Conservation (phyloP, 30 jellyfish, hydroid and myxozoan species). For the Hydra vulgaris region DNA sequence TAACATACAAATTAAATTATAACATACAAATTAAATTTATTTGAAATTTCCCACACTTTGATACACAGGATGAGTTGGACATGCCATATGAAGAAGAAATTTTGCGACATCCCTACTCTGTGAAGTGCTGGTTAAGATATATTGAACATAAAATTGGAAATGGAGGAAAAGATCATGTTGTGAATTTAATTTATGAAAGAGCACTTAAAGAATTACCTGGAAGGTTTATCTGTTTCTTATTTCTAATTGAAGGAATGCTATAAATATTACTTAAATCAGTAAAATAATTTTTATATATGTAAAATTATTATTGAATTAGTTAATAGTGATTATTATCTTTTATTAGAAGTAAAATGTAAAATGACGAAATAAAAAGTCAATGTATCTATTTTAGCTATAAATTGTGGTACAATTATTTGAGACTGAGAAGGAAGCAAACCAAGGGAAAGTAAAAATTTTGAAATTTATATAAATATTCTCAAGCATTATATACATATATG, state of each 20-base stretch:
- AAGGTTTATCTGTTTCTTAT: no score
- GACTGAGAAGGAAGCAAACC: constrained; percentile 63
- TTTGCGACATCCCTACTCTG: constrained; percentile 87
- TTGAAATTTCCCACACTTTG: no score
- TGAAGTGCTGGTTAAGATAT: constrained; percentile 93
- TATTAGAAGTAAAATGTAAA: no score
- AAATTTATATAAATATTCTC: no score
- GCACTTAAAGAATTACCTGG: constrained; percentile 96
- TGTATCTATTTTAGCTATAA: constrained; percentile 76
- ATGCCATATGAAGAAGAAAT: constrained; percentile 94
- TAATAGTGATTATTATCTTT: no score
- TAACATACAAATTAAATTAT: no score
- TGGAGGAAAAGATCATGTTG: constrained; percentile 60
- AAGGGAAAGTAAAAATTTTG: constrained; percentile 67
- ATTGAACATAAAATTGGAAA: constrained; percentile 59
- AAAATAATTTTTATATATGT: no score
- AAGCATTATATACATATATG: no score
- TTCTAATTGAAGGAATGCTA: no score
- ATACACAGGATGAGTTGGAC: constrained; percentile 73
- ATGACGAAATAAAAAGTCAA: no score
- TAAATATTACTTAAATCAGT: neutral
- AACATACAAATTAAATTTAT: no score
- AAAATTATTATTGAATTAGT: no score
- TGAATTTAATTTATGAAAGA: constrained; percentile 74
- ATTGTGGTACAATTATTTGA: constrained; percentile 85